Evolutionary conservation across 1,140 invertebrate species (phyloP).

Genomic region (Lasaia peninsularis): DNA sequence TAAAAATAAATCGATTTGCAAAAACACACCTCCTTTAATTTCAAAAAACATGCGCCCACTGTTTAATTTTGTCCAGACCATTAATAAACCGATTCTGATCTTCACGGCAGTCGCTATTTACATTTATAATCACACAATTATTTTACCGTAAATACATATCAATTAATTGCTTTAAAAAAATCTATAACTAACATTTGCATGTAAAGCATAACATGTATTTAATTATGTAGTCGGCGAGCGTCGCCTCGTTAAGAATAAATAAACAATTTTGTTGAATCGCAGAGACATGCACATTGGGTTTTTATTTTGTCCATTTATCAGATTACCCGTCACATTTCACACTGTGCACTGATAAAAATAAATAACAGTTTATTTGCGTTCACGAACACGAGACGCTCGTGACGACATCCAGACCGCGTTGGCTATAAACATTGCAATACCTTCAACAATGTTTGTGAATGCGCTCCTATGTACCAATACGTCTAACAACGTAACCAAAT

Average conservation of each 20-base stretch:
- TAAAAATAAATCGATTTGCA: no score
- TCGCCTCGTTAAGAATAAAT: conserved; percentile 29
- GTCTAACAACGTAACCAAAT: background rate
- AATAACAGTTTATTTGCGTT: conserved; percentile 30
- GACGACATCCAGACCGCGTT: conserved; percentile 7
- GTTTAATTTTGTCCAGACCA: no score
- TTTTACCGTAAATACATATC: background rate
- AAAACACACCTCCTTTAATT: no score
- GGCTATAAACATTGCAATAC: conserved; percentile 13
- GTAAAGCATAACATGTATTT: conserved; percentile 15
- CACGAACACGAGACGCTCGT: conserved; percentile 19
- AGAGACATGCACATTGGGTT: conserved; percentile 34
- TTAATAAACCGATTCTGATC: no score
- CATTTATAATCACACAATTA: no score
- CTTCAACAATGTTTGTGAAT: conserved; percentile 8
- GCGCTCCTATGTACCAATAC: conserved; percentile 7
- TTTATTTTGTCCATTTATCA: conserved; percentile 48
- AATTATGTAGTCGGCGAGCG: conserved; percentile 10
- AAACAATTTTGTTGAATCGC: conserved; percentile 56
- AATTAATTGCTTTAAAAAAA: background rate
- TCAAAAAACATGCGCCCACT: background rate
- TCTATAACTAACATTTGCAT: background rate
- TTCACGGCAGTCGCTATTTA: no score
- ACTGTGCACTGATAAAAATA: conserved; percentile 40
- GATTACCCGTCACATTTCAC: conserved; percentile 42